Conservation (phyloP, 2,888 invertebrate species). For the Cacoxenus indagator region DNA sequence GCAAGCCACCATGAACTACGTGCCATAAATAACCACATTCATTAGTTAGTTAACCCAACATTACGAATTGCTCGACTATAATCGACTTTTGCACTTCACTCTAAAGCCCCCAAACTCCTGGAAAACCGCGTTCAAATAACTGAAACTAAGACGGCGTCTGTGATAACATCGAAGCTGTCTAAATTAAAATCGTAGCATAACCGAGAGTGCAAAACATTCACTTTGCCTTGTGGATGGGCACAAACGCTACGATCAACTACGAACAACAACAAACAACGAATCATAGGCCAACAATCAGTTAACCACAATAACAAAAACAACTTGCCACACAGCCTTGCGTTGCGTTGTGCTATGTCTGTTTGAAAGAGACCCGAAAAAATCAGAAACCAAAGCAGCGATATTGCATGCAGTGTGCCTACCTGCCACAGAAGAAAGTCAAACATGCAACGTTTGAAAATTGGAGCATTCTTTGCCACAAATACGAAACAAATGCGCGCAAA, state of each 20-base stretch:
- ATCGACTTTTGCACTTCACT: conserved; percentile 22
- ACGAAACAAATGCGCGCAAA: background rate
- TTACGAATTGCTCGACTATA: no score
- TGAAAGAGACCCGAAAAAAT: background rate
- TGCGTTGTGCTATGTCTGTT: background rate
- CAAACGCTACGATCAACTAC: background rate
- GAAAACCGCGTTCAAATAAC: conserved; percentile 14
- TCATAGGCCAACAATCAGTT: background rate
- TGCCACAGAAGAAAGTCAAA: conserved; percentile 9
- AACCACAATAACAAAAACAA: conserved; percentile 8
- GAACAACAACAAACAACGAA: background rate
- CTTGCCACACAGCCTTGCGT: conserved; percentile 5
- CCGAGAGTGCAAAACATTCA: conserved; percentile 29
- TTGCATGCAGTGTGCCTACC: background rate
- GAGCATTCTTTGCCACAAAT: conserved; percentile 34
- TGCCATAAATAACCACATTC: no score
- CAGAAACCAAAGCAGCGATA: background rate
- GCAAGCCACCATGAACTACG: no score
- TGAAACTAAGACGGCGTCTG: no score
- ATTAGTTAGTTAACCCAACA: no score
- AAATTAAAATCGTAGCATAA: conserved; percentile 35
- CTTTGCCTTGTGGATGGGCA: background rate
- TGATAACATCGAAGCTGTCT: conserved; percentile 30
- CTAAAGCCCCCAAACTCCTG: background rate
- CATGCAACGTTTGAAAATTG: conserved; percentile 21